Evolutionary conservation across 2,888 invertebrate genomes (phyloP).

Genomic region (Hyalella azteca): DNA sequence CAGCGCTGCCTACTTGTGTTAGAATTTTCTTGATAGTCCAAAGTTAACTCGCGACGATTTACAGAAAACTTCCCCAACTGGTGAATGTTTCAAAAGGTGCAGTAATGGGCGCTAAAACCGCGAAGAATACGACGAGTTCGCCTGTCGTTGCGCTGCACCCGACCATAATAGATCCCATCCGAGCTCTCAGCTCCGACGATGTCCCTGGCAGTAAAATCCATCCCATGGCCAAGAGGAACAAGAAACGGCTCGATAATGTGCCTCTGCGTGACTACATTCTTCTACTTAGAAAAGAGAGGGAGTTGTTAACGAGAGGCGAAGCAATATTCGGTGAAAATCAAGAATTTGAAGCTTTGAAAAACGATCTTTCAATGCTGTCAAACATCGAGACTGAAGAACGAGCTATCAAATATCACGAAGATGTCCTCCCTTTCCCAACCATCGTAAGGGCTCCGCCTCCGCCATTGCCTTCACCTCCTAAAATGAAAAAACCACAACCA

Average conservation of each 20-base stretch:
- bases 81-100: neutral
- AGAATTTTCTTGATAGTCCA: too few species aligned
- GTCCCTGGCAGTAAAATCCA: neutral
- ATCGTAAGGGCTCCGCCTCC: neutral
- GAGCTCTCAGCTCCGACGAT: neutral
- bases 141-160: neutral
- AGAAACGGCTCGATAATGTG: neutral
- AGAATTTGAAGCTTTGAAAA: neutral
- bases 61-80: too few species aligned
- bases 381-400: conserved; percentile 17
- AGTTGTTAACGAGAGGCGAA: neutral
- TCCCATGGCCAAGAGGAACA: neutral
- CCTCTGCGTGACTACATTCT: neutral
- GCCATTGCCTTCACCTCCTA: conserved; percentile 11
- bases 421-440: neutral
- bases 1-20: too few species aligned
- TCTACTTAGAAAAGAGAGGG: neutral
- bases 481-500: neutral
- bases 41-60: too few species aligned
- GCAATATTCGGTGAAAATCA: neutral
- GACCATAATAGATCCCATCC: neutral
- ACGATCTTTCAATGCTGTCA: neutral
- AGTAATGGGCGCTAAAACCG: neutral
- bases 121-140: neutral
- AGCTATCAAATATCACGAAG: neutral